Evolutionary conservation across 2,113 vertebrate genomes (phyloP).

Genomic region (Rhinoptilus africanus): DNA sequence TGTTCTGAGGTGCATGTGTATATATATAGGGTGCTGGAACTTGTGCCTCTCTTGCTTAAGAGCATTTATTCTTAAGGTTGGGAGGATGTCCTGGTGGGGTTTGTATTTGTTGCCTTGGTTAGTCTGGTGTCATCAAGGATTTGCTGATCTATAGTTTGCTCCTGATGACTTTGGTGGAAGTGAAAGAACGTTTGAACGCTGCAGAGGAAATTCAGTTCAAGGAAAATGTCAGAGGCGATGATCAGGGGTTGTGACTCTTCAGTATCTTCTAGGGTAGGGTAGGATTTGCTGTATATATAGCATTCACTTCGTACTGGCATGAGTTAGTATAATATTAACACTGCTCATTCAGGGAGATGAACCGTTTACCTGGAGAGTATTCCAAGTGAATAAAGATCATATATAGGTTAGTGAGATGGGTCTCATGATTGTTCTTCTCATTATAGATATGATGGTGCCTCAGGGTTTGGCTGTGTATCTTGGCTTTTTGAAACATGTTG

Average conservation of each 20-base stretch:
- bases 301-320: background rate
- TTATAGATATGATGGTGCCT: background rate
- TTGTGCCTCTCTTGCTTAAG: background rate
- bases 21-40: background rate
- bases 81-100: background rate
- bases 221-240: background rate
- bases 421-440: background rate
- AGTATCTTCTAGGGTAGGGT: background rate
- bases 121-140: background rate
- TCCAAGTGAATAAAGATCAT: background rate
- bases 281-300: background rate
- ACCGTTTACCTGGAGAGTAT: background rate
- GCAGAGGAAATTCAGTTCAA: background rate
- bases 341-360: background rate
- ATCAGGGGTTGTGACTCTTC: background rate
- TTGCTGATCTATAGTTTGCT: background rate
- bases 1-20: background rate
- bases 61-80: background rate
- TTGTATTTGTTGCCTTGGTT: background rate
- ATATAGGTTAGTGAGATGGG: background rate
- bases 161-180: background rate
- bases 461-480: background rate
- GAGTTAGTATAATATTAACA: background rate
- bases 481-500: background rate
- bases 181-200: background rate